Evolutionary conservation across 2,797 vertebrate genomes (phyloP), one percentile per base, ranked within the genome.

Genomic region (Phoxinus dragarum): DNA sequence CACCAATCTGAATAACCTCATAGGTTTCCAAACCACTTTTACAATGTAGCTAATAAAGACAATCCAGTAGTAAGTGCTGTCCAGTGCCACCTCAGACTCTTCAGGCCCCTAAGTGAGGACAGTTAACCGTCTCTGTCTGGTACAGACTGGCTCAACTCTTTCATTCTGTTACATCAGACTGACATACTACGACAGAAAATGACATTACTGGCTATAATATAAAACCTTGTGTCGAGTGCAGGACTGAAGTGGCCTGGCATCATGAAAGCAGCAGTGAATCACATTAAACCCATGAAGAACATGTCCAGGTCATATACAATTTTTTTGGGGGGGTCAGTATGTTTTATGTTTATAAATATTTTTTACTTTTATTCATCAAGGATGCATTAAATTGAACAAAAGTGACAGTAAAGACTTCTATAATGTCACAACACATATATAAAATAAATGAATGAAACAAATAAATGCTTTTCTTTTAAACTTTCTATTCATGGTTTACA

Each of bases 111-210:
- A 69, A 52, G 56, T 68, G 66, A 71, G 66, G 66, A 40, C 34
- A 38, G 66, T 54, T 81, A 71, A 82, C n/a, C 14, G 23, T 44
- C 16, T 72, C 67, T 59, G 66, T 69, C 47, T 47, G 14, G 12
- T 5, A 49, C 67, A 42, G 80, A 16, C 80, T 59, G 36, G 6
- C 34, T 59, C 52, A 82, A 72, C 71, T 83, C 82, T 78, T 89
- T 89, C 84, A 85, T 84, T 89, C 77, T 82, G 85, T 85, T 88
- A 88, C 85, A 88, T 88, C 84, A 88, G 79, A 85, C 80, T 73
- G 80, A 61, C 73, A 87, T 73, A 86, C 88, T 40, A 80, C 40
- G 84, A 86, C 84, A 88, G 82, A 86, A 86, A 85, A 88, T 87
- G 80, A 77, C 85, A 85, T 88, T 88, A 88, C 66, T 38, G 31